These are phyloP conservation scores for Myopa tessellatipennis DNA, from an alignment of 2,888 invertebrate genomes.

Conservation along the genomic window DNA sequence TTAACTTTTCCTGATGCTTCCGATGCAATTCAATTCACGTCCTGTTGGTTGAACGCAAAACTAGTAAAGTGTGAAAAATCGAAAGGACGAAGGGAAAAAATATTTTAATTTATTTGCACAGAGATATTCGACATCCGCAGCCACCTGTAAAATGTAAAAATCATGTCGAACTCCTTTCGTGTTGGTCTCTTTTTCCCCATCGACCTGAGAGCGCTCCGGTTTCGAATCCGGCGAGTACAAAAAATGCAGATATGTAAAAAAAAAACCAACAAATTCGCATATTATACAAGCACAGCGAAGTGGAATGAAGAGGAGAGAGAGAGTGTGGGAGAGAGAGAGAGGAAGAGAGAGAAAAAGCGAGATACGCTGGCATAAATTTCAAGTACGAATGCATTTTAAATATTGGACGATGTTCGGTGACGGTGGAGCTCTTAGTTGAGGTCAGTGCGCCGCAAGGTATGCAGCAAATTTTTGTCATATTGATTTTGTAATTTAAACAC, in stretches of 20 bases:
- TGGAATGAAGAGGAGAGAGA: constrained; percentile 15
- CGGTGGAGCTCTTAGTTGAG: background rate
- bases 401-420: background rate
- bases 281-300: background rate
- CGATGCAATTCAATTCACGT: constrained; percentile 8
- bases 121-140: constrained; percentile 30
- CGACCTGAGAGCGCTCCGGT: background rate
- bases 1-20: background rate
- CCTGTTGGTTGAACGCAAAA: constrained; percentile 9
- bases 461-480: constrained; percentile 22
- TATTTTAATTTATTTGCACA: constrained; percentile 36
- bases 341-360: constrained; percentile 9
- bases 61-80: constrained; percentile 1
- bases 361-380: constrained; percentile 32
- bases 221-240: background rate
- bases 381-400: constrained; percentile 11
- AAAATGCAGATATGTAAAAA: constrained; percentile 11
- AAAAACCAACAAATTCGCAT: background rate
- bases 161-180: constrained; percentile 1
- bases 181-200: background rate
- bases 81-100: constrained; percentile 9
- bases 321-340: constrained; percentile 2
- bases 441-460: constrained; percentile 29
- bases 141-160: constrained; percentile 36
- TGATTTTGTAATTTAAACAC: constrained; percentile 19